Percentiles rank a stretch among this genome's conserved stretches.
These are phyloP conservation scores for Uloborus diversus DNA, from an alignment of 1,140 invertebrate genomes.

Conservation along the genomic window DNA sequence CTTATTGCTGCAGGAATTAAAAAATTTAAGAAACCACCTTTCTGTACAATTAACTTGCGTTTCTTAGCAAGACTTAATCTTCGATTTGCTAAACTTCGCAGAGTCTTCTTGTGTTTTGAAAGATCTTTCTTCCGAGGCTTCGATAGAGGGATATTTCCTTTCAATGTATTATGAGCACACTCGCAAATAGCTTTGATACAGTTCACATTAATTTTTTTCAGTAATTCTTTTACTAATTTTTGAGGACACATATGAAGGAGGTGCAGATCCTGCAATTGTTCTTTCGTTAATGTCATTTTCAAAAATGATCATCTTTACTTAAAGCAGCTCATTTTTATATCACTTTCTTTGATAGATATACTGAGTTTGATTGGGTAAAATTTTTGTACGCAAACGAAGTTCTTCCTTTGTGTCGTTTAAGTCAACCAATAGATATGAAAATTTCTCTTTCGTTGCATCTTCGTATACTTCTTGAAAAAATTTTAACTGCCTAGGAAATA, in stretches of 20 bases:
- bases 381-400: not conserved
- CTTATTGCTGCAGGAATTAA: not conserved
- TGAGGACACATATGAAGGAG: not conserved
- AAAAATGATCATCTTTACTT: not conserved
- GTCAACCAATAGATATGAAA: conserved; percentile 27
- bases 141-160: not conserved
- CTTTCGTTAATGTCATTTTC: not conserved
- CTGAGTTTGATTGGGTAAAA: not conserved
- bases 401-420: conserved; percentile 15
- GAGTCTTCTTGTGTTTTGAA: not conserved
- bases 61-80: not conserved
- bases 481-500: not conserved
- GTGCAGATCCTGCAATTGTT: not conserved
- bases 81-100: not conserved
- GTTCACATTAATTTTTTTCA: not conserved
- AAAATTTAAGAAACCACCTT: conserved; percentile 1
- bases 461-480: conserved; percentile 6
- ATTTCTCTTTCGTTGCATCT: conserved; percentile 21
- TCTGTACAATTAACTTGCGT: not conserved
- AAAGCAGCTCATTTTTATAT: not conserved
- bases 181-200: not conserved
- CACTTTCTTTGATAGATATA: not conserved
- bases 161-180: not conserved
- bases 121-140: not conserved
- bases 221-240: not conserved